Base-by-base conservation (phyloP, 2,888 invertebrate genomes). In the Cheilosia vernalis region DNA sequence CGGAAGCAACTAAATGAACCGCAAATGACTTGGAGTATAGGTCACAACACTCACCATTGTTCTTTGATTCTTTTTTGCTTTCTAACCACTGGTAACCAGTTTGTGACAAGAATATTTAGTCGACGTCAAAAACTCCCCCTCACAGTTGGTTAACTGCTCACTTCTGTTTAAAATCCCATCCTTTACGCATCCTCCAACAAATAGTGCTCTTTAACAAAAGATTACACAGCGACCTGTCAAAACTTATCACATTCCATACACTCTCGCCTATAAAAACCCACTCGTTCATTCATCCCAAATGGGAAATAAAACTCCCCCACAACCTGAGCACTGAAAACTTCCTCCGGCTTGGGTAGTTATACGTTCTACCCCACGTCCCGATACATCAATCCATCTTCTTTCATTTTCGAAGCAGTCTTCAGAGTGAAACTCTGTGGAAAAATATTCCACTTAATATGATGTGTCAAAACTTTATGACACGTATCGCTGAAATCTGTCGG, bases 381-480 rank as follows among this genome's bases (percentile, higher is more conserved):
- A 27, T 74, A 19, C 69, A 76, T 60, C 70, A 74, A 84, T 84
- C 74, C 70, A 80, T 80, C 80, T 76, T 80, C 30, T 49, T 63
- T 70, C 73, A 69, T 83, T 73, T 69, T 64, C n/a, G 58, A 21
- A 40, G 63, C 67, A 58, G 33, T 24, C 55, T 67, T 49, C 15
- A 33, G 44, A 33, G 47, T 55, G 53, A 61, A 27, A 64, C 15
- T 78, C 47, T 13, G 17, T 42, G 13, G 5, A 72, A 67, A 61
- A 56, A 74, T 51, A 51, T 37, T 63, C 51, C 70, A 49, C 73
- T 84, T 73, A 70, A 76, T 74, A 69, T 77, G 72, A 77, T 63
- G 49, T 85, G 85, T 85, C 85, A 81, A 85, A 81, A 81, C 67
- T 85, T 85, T 81, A 70, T 85, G 61, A 72, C 81, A 81, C 81